Evolutionary conservation across 2,113 vertebrate genomes (phyloP).

Genomic region (Odobenus rosmarus): DNA sequence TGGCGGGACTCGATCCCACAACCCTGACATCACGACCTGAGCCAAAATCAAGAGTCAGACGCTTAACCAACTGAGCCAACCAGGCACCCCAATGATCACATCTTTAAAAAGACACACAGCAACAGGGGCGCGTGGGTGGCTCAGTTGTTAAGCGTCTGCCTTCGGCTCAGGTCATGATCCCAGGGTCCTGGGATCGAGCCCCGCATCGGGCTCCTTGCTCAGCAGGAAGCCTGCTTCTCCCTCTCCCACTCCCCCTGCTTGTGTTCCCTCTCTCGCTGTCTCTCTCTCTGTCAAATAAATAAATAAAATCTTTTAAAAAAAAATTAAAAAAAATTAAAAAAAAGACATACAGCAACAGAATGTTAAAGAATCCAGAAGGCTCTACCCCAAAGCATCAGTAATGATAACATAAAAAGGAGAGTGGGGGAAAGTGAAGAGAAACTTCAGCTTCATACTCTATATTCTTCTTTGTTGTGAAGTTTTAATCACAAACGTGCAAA

Average conservation of each 20-base stretch:
- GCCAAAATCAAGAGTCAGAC: background rate
- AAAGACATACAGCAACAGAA: background rate
- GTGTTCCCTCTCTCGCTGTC: too few relatives aligned
- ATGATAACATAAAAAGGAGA: background rate
- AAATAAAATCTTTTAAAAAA: too few relatives aligned
- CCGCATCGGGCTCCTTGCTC: too few relatives aligned
- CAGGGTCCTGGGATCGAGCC: too few relatives aligned
- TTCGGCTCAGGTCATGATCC: too few relatives aligned
- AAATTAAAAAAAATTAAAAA: too few relatives aligned
- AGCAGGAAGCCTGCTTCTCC: too few relatives aligned
- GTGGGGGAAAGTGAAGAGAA: background rate
- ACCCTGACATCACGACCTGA: background rate
- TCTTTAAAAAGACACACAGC: background rate
- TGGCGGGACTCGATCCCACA: background rate
- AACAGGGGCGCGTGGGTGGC: too few relatives aligned
- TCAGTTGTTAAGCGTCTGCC: too few relatives aligned
- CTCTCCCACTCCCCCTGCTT: too few relatives aligned
- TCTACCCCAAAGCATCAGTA: background rate
- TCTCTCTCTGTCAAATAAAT: too few relatives aligned
- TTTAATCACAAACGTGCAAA: background rate
- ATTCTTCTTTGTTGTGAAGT: background rate
- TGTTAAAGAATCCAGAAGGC: background rate
- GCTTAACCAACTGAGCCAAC: background rate
- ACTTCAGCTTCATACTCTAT: background rate
- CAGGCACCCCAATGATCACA: background rate